Base-by-base conservation (phyloP, 2,797 vertebrate genomes). In the Jordanella pulchra region DNA sequence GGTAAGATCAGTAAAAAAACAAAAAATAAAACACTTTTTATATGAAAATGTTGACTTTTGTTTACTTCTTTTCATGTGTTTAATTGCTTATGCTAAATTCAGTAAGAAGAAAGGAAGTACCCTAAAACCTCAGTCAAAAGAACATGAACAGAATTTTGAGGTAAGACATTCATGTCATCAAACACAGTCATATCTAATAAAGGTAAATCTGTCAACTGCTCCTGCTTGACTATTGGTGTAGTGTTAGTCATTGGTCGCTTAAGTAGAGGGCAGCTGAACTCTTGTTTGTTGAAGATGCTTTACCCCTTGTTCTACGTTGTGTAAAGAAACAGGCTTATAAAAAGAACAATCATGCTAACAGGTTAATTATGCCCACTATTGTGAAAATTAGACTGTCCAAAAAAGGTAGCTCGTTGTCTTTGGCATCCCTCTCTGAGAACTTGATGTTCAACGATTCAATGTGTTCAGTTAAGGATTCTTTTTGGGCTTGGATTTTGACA, bases 1-100 rank as follows among this genome's bases (percentile, higher is more conserved):
- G 65, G 65, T 66, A 66, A 66, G 12, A 65, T 47, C 64, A 48
- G 15, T 17, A 23, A 65, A 28, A 18, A 27, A 23, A 65, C 27
- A 18, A 4, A 44, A 4, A 4, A 10, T 17, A 27, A 25, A 7
- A 3, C 13, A 27, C 0, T 64, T 47, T 27, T 65, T 10, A 44
- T 17, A 28, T 27, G 0, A 0, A 4, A 4, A 5, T 30, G 12
- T 18, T 28, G 45, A 50, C 2, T 50, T 23, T 18, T 23, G 13
- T 50, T 21, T 23, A 3, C 45, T 66, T 50, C 50, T 0, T 12
- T 3, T 1, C 2, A 6, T 50, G 48, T 23, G 9, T 17, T 28
- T 1, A 47, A 66, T 32, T 50, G 21, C 47, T 66, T 10, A 7
- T 45, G 21, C 32, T 14, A 4, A 25, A 66, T 23, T 21, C 45